Conservation (phyloP, 2,113 vertebrate genomes). For the Phaethornis superciliosus region DNA sequence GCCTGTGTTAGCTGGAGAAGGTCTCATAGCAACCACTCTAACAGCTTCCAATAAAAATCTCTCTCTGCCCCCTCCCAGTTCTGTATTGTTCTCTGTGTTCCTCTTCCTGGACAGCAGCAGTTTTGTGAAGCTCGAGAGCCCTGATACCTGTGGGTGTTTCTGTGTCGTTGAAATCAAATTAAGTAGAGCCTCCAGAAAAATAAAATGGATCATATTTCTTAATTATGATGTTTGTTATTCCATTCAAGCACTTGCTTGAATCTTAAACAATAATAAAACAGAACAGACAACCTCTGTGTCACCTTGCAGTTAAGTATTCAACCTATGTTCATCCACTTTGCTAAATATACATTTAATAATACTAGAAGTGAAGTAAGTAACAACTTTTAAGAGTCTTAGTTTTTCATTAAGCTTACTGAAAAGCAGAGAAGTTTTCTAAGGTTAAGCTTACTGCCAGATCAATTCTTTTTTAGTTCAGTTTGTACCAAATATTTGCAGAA, state of each 20-base stretch:
- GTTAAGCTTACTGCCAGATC: background rate
- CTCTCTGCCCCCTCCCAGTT: constrained; percentile 66
- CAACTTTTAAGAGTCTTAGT: background rate
- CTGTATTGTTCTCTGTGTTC: constrained; percentile 24
- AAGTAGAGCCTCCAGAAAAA: background rate
- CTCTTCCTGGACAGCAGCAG: constrained; percentile 35
- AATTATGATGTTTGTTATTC: background rate
- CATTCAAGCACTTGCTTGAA: background rate
- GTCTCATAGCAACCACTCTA: constrained; percentile 83
- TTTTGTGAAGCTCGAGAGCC: constrained; percentile 3
- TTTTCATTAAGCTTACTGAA: background rate
- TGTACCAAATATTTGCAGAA: background rate
- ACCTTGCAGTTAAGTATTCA: background rate
- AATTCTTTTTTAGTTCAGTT: background rate
- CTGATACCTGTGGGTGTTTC: constrained; percentile 6
- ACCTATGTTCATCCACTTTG: background rate
- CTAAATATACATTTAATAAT: background rate
- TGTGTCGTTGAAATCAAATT: background rate
- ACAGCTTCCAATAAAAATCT: constrained; percentile 81
- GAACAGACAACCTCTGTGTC: background rate
- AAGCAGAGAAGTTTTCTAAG: background rate
- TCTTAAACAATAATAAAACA: background rate
- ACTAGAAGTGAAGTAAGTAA: background rate
- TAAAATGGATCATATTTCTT: background rate
- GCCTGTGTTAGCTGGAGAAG: constrained; percentile 64